Base-by-base conservation (phyloP, 2,113 vertebrate species). In the Nesogale talazaci region DNA sequence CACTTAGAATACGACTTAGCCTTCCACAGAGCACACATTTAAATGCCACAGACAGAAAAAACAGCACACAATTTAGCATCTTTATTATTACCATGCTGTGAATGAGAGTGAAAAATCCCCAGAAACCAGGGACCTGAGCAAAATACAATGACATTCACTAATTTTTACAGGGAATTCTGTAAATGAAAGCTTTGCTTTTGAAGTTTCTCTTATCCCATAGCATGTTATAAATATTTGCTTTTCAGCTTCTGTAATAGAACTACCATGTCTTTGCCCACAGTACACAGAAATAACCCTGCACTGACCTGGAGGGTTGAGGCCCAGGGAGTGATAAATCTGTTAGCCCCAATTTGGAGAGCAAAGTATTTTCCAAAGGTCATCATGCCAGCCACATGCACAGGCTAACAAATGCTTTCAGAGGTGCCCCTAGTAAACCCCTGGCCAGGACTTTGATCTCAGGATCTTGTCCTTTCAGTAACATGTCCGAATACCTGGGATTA, bases 391-490 rank as follows among this genome's bases (percentile, higher is more conserved):
- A 67, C 72, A 77, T 94, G 83, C 89, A 90, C 38, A 86, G 61
- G 79, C 80, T 94, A 72, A 77, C 83, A 90, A 80, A 34, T 94
- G 84, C 95, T 97, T 96, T 97, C 93, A 89, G 69, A 94, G 78
- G 74, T 93, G 94, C 78, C 93, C 92, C 96, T 95, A 95, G 92
- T 96, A 94, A 95, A 96, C 96, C 87, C 90, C 7, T 89, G 95
- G 95, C 89, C 81, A 96, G 89, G 0, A 63, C 97, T 98, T 98
- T 98, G 97, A 98, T 98, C 93, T 98, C 88, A 42, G 56, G 46
- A 17, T 77, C 82, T 97, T 94, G 94, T 86, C 92, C 95, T 95
- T 92, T 94, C 92, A 94, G 96, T 88, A 96, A 95, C 95, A 90
- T 91, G 94, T 75, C 95, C 75, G 83, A 97, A 96, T 95, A 97